These are phyloP conservation scores for Pycnomerus fuliginosus DNA, from an alignment of 2,888 invertebrate species.

Conservation along the genomic window DNA sequence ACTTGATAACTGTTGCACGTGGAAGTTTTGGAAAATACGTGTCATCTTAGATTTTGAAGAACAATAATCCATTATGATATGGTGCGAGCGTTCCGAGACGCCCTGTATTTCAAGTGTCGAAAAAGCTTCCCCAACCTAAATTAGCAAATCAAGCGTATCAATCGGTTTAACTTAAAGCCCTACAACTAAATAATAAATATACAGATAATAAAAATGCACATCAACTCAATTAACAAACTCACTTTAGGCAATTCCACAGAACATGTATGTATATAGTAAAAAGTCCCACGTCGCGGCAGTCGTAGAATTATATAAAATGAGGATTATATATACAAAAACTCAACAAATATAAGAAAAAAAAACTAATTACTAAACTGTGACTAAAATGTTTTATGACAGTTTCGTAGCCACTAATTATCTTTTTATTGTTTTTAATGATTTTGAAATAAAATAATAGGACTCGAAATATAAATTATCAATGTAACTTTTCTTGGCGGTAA, in stretches of 20 bases:
- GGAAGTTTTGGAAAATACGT: too few relatives aligned
- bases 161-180: slow-evolving; percentile 5
- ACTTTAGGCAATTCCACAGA: slow-evolving; percentile 9
- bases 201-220: slow-evolving; percentile 18
- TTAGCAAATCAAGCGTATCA: slow-evolving; percentile 19
- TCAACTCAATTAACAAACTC: slow-evolving; percentile 16
- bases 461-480: too few relatives aligned
- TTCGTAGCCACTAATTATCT: too few relatives aligned
- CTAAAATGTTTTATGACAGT: slow-evolving; percentile 26
- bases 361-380: slow-evolving; percentile 16
- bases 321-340: slow-evolving; percentile 22
- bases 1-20: too few relatives aligned
- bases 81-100: too few relatives aligned
- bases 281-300: neutral
- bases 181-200: slow-evolving; percentile 12
- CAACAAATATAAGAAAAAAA: slow-evolving; percentile 20
- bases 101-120: slow-evolving; percentile 14
- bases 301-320: slow-evolving; percentile 12
- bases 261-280: slow-evolving; percentile 1
- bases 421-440: too few relatives aligned
- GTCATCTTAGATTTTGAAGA: too few relatives aligned
- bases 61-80: too few relatives aligned
- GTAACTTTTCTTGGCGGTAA: too few relatives aligned
- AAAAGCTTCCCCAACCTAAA: slow-evolving; percentile 23
- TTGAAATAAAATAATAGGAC: too few relatives aligned